These are phyloP conservation scores for Griposia aprilina DNA, from an alignment of 2,888 invertebrate species.

Conservation along the genomic window DNA sequence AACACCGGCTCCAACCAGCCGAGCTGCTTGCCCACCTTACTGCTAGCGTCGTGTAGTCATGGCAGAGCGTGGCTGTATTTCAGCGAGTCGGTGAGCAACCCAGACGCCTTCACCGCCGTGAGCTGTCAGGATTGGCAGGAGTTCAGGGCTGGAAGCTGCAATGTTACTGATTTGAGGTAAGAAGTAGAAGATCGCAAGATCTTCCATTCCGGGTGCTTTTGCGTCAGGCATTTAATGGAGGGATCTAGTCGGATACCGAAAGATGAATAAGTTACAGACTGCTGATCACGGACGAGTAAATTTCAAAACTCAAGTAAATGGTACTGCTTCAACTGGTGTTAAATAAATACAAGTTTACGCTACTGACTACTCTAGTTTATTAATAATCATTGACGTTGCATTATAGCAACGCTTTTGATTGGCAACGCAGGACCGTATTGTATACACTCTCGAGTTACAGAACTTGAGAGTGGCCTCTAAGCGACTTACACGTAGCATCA, in stretches of 20 bases:
- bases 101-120: conserved; percentile 76
- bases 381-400: background rate
- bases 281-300: background rate
- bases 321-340: background rate
- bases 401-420: background rate
- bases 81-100: conserved; percentile 76
- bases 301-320: background rate
- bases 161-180: conserved; percentile 71
- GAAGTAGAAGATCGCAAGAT: background rate
- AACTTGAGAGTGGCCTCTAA: background rate
- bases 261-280: background rate
- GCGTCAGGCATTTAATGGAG: background rate
- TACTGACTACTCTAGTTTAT: background rate
- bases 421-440: background rate
- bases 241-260: background rate
- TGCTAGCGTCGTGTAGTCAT: conserved; percentile 83
- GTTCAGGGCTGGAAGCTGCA: conserved; percentile 76
- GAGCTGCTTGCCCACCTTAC: conserved; percentile 73
- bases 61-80: conserved; percentile 80
- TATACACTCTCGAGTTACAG: background rate
- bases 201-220: background rate
- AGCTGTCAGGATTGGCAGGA: conserved; percentile 77
- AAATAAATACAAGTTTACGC: background rate
- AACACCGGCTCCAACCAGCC: conserved; percentile 85
- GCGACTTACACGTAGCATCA: background rate